These are phyloP conservation scores for Drosophila fulvimacula DNA, from an alignment of 2,888 invertebrate species.

Conservation along the genomic window DNA sequence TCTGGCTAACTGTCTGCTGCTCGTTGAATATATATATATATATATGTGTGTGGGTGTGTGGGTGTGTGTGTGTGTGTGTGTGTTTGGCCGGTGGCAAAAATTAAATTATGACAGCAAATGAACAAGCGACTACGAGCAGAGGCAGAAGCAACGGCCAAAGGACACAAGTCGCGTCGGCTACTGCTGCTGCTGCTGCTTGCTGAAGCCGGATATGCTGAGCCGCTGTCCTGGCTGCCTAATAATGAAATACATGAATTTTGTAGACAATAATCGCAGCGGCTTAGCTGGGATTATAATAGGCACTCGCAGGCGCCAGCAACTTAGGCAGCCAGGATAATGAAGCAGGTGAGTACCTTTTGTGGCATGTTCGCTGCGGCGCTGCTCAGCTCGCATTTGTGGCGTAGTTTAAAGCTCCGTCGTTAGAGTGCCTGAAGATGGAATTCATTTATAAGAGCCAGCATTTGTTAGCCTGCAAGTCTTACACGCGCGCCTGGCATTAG, in stretches of 20 bases:
- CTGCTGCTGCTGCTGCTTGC: constrained; percentile 3
- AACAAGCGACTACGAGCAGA: constrained; percentile 56
- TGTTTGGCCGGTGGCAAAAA: constrained; percentile 66
- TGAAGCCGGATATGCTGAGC: constrained; percentile 61
- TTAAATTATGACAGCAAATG: constrained; percentile 80
- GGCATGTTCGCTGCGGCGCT: neutral
- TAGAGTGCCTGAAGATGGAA: neutral
- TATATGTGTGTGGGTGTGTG: constrained; percentile 6
- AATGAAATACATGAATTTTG: constrained; percentile 81
- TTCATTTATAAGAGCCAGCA: neutral
- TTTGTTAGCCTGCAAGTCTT: neutral
- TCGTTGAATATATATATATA: neutral
- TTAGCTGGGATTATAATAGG: constrained; percentile 70
- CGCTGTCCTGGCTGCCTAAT: constrained; percentile 57
- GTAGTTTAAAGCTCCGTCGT: constrained; percentile 5
- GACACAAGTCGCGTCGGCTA: neutral
- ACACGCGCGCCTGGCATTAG: neutral
- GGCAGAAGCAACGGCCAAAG: constrained; percentile 12
- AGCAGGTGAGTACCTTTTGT: constrained; percentile 42
- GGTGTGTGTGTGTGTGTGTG: constrained; percentile 26
- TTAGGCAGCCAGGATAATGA: constrained; percentile 31
- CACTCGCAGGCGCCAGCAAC: constrained; percentile 30
- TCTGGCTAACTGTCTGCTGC: constrained; percentile 23
- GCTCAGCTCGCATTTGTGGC: constrained; percentile 6
- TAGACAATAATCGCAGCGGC: constrained; percentile 76